phyloP scores from a whole-genome alignment of 2,888 invertebrate genomes.

The Xylota sylvarum region DNA sequence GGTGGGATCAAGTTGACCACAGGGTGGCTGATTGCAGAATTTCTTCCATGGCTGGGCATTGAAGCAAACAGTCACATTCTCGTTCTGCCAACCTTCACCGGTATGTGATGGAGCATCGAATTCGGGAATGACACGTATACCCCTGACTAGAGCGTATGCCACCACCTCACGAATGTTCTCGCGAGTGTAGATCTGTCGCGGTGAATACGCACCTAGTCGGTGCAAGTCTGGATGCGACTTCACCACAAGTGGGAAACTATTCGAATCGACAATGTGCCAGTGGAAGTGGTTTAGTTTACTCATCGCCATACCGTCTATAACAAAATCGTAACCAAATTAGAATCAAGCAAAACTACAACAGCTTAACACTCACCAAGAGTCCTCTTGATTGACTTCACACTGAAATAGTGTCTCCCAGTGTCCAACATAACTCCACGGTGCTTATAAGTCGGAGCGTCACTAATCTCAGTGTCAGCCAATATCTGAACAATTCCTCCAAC shows the following conservation, averaged over 20 bases:
- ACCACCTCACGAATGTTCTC: slow-evolving; percentile 86
- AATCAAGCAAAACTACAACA: neutral
- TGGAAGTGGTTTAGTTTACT: slow-evolving; percentile 96
- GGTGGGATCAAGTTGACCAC: slow-evolving; percentile 91
- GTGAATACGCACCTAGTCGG: slow-evolving; percentile 90
- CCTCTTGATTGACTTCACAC: slow-evolving; percentile 88
- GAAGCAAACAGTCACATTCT: slow-evolving; percentile 87
- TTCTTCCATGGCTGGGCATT: slow-evolving; percentile 88
- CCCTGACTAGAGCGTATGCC: slow-evolving; percentile 88
- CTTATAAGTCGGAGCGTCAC: slow-evolving; percentile 92
- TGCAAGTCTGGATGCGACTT: slow-evolving; percentile 88
- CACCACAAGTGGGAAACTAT: slow-evolving; percentile 94
- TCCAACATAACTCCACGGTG: slow-evolving; percentile 95
- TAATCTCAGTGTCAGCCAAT: slow-evolving; percentile 87
- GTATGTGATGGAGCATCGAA: slow-evolving; percentile 95
- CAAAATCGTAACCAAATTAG: neutral
- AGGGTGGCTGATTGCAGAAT: slow-evolving; percentile 91
- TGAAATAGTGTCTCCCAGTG: slow-evolving; percentile 93
- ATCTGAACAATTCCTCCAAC: slow-evolving; percentile 84
- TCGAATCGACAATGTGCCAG: slow-evolving; percentile 96
- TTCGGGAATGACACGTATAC: slow-evolving; percentile 93
- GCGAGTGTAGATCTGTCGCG: slow-evolving; percentile 87
- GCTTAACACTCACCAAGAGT: slow-evolving; percentile 86
- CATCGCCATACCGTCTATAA: slow-evolving; percentile 91
- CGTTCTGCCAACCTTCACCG: slow-evolving; percentile 91